phyloP scores from a whole-genome alignment of 2,797 vertebrate genomes.

The Silurus aristotelis region DNA sequence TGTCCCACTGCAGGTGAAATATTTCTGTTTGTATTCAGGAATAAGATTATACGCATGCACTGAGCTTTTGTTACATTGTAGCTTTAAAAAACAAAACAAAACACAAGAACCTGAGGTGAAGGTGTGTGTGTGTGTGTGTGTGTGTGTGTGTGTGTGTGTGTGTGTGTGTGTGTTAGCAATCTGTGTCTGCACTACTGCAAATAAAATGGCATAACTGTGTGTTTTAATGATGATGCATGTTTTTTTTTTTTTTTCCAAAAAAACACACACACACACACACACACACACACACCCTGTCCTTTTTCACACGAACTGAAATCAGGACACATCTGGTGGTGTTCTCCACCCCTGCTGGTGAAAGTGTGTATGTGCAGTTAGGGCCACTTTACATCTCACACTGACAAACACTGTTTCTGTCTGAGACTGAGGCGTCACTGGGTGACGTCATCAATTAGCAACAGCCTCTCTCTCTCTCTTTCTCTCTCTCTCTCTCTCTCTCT shows the following conservation, averaged over 20 bases:
- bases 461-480: too few relatives aligned
- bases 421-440: background rate
- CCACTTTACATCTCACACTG: background rate
- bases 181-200: background rate
- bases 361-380: background rate
- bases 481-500: too few relatives aligned
- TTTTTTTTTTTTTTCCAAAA: background rate
- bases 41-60: background rate
- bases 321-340: background rate
- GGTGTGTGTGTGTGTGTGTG: background rate
- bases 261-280: too few relatives aligned
- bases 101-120: background rate
- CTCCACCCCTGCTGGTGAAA: background rate
- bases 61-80: background rate
- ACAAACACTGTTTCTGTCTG: background rate
- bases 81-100: background rate
- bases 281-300: too few relatives aligned
- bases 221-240: background rate
- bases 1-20: background rate
- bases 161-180: too few relatives aligned
- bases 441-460: background rate
- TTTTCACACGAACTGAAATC: background rate
- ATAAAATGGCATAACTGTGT: background rate
- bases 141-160: too few relatives aligned
- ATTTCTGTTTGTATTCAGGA: background rate